Conservation (phyloP, 1,140 invertebrate species). For the Aradophagus sp. region DNA sequence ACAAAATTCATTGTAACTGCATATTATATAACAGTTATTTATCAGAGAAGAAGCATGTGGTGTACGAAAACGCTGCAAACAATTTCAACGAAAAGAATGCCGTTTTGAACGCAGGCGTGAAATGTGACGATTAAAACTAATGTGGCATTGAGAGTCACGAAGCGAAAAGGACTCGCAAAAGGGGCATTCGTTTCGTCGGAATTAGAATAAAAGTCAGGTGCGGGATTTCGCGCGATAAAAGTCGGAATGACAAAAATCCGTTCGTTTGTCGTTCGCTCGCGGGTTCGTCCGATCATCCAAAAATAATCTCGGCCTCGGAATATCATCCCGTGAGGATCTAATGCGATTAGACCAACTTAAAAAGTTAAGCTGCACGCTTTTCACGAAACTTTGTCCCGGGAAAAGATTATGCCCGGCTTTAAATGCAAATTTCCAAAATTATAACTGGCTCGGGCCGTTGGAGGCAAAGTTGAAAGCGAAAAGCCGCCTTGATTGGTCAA, state of each 20-base stretch:
- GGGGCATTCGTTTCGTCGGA: too few relatives aligned
- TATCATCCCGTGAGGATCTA: conserved; percentile 31
- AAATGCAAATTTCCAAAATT: conserved; percentile 31
- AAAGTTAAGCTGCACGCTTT: conserved; percentile 47
- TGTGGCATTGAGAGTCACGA: conserved; percentile 17
- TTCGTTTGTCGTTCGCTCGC: conserved; percentile 13
- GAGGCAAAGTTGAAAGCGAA: too few relatives aligned
- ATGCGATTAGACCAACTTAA: conserved; percentile 56
- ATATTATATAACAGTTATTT: too few relatives aligned
- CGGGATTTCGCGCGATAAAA: conserved; percentile 20
- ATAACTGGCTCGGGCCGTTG: not conserved
- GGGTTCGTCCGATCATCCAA: conserved; percentile 15
- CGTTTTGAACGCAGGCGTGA: not conserved
- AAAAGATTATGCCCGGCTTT: conserved; percentile 17
- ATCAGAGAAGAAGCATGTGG: too few relatives aligned
- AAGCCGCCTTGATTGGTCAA: too few relatives aligned
- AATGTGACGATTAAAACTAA: not conserved
- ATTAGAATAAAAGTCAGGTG: conserved; percentile 26
- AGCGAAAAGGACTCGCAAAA: conserved; percentile 9
- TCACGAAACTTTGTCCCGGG: not conserved
- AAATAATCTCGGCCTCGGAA: conserved; percentile 33
- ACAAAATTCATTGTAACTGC: too few relatives aligned
- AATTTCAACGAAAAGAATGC: too few relatives aligned
- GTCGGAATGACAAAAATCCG: conserved; percentile 23
- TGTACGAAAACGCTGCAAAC: too few relatives aligned